A percentile compares a stretch with the other conserved stretches of the same genome.
Conservation (phyloP, 1,140 invertebrate species). For the Cydia fagiglandana region DNA sequence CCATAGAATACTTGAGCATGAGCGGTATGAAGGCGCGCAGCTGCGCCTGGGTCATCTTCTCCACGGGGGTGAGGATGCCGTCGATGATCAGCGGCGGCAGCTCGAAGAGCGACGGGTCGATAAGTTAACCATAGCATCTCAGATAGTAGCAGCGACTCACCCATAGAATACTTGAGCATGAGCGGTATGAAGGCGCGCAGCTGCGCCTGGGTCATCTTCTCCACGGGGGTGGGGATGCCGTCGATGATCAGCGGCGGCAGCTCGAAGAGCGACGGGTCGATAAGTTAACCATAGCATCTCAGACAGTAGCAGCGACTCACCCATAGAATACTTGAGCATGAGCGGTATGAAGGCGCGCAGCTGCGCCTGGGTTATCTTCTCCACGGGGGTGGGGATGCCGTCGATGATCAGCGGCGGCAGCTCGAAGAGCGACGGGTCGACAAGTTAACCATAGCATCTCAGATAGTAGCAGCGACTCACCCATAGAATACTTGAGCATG, state of each 20-base stretch:
- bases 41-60: conserved; percentile 86
- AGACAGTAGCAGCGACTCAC: conserved; percentile 56
- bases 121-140: background rate
- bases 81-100: conserved; percentile 97
- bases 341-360: conserved; percentile 97
- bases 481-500: conserved; percentile 98
- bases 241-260: conserved; percentile 92
- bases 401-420: conserved; percentile 92
- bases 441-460: too few species aligned
- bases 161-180: conserved; percentile 92
- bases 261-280: conserved; percentile 92
- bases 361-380: conserved; percentile 98
- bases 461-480: conserved; percentile 56
- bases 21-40: conserved; percentile 97
- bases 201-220: conserved; percentile 86
- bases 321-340: conserved; percentile 98
- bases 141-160: background rate
- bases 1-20: conserved; percentile 92
- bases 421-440: conserved; percentile 92
- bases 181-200: conserved; percentile 97
- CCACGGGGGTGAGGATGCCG: conserved; percentile 94
- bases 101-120: conserved; percentile 93
- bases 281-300: too few species aligned
- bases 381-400: conserved; percentile 98
- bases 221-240: conserved; percentile 95